Evolutionary conservation across 1,140 invertebrate species (phyloP).

Genomic region (Drosophila erecta): DNA sequence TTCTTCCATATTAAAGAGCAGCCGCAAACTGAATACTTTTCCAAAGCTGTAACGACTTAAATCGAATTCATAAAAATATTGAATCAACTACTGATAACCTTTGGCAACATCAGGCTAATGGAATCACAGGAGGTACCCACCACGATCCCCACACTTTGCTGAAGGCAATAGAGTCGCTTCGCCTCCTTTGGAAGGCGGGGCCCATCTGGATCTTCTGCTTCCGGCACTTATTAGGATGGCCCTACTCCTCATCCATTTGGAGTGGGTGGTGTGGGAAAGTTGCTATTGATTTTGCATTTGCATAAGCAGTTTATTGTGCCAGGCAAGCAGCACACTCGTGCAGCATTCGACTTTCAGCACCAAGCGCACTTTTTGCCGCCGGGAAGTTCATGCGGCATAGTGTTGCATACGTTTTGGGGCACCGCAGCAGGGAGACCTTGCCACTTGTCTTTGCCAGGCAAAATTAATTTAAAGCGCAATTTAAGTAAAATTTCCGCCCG

Average conservation of each 20-base stretch:
- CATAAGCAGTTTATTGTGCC: constrained; percentile 57
- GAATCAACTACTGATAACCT: not conserved
- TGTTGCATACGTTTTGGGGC: constrained; percentile 48
- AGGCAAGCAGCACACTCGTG: constrained; percentile 8
- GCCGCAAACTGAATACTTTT: no score
- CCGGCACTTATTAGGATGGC: not conserved
- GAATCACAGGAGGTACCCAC: no score
- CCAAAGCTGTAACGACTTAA: no score
- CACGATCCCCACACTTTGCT: no score
- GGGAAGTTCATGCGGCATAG: not conserved
- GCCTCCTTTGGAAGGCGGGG: no score
- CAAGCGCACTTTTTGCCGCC: no score
- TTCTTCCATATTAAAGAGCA: no score
- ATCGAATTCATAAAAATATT: not conserved
- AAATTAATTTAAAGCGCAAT: constrained; percentile 77
- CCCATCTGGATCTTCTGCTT: not conserved
- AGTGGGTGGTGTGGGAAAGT: not conserved
- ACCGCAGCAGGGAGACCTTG: not conserved
- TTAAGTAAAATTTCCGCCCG: constrained; percentile 59
- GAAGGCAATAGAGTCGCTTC: no score
- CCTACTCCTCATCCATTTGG: not conserved
- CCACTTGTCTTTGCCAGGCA: constrained; percentile 10
- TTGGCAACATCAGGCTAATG: not conserved
- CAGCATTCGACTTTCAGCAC: no score
- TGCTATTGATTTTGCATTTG: constrained; percentile 51